Conservation (phyloP, 2,113 vertebrate species). For the Hyaena hyaena region DNA sequence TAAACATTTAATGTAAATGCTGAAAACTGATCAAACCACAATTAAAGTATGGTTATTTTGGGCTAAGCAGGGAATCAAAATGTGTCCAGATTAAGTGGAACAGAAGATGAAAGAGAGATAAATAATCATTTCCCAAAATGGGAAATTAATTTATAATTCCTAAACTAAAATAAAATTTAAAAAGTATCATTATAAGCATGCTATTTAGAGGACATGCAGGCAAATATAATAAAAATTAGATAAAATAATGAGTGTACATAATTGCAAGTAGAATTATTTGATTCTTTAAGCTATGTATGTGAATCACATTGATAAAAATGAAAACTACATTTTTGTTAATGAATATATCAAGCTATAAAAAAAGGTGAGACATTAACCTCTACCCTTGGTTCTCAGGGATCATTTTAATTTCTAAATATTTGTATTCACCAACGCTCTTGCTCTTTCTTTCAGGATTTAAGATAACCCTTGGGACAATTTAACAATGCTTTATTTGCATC, state of each 20-base stretch:
- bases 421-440: not conserved
- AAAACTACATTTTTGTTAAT: not conserved
- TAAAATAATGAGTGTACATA: not conserved
- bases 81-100: not conserved
- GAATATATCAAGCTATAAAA: not conserved
- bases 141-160: not conserved
- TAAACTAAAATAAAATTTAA: conserved; percentile 21
- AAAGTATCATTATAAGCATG: not conserved
- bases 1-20: conserved; percentile 38
- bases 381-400: not conserved
- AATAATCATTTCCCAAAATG: not conserved
- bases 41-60: not conserved
- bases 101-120: not conserved
- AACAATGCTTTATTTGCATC: conserved; percentile 59
- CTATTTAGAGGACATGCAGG: not conserved
- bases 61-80: not conserved
- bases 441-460: conserved; percentile 41
- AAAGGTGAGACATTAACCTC: not conserved
- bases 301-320: not conserved
- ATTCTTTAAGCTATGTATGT: not conserved
- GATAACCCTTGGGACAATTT: not conserved
- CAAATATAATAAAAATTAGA: not conserved
- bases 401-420: conserved; percentile 39
- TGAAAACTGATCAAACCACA: conserved; percentile 31
- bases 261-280: not conserved